Base-by-base conservation (phyloP, 2,797 vertebrate species). In the Tapera naevia region DNA sequence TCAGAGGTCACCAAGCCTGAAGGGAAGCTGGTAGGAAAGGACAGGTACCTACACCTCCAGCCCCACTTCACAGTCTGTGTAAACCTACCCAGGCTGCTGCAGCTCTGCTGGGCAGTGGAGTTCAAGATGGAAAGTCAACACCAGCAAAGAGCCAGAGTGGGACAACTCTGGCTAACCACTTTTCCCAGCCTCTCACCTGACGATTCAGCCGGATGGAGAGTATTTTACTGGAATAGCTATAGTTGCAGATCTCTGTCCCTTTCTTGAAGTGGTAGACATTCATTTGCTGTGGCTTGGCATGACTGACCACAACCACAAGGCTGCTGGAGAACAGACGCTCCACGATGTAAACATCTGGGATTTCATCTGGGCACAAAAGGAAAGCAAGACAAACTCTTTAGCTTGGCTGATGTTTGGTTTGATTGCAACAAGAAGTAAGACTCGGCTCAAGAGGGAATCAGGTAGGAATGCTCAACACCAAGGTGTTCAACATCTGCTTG, bases 261-360 rank as follows among this genome's bases (percentile, higher is more conserved):
- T 99, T 99, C 98, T 99, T 99, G 97, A 99, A 99, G 97, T 99
- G 99, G 89, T 99, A 99, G 83, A 99, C 99, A 23, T 99, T 99
- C 99, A 99, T 99, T 45, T 99, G 98, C 58, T 98, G 98, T 0
- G 99, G 99, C 96, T 98, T 98, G 30, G 98, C 96, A 84, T 98
- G 98, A 71, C 99, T 99, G 94, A 99, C 99, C 96, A 99, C 99
- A 86, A 99, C 99, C 93, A 99, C 99, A 96, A 99, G 97, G 87
- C 99, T 99, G 97, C 99, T 99, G 97, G 99, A 99, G 98, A 99
- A 99, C 86, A 99, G 98, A 18, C 99, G 98, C 95, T 99, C 99
- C 97, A 99, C 99, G 25, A 99, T 99, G 91, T 98, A 99, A 86
- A 99, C 98, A 5, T 99, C 98, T 3, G 98, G 98, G 96, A 98